A percentile compares a stretch with the other conserved stretches of the same genome.
phyloP scores from a whole-genome alignment of 2,113 vertebrate genomes.

The Cavia aperea region DNA sequence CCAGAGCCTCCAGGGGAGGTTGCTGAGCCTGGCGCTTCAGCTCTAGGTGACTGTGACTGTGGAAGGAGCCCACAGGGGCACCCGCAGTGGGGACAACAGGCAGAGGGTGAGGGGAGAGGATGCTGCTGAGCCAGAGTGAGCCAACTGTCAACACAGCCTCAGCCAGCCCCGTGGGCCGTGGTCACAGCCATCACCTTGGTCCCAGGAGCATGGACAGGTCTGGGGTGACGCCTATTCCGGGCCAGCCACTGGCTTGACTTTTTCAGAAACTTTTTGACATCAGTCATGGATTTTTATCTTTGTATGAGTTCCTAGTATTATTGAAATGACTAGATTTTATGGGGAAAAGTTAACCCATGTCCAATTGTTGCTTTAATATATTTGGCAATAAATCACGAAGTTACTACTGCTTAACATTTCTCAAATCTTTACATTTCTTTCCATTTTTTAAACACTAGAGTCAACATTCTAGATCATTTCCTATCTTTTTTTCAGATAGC shows the following conservation, averaged over 20 bases:
- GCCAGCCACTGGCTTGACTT: neutral
- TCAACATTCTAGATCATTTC: neutral
- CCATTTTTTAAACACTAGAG: neutral
- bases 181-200: neutral
- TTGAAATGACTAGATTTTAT: neutral
- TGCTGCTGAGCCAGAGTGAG: neutral
- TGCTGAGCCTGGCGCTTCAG: neutral
- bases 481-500: neutral
- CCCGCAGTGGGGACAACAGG: neutral
- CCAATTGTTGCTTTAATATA: neutral
- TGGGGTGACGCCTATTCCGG: neutral
- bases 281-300: neutral
- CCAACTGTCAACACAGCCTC: neutral
- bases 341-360: neutral
- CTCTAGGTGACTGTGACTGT: neutral
- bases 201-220: neutral
- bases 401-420: neutral
- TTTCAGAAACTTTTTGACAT: neutral
- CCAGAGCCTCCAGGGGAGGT: neutral
- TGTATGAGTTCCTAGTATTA: neutral
- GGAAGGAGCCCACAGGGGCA: neutral
- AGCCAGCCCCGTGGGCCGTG: accelerated
- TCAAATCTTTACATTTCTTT: neutral
- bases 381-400: neutral
- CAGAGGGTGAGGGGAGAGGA: neutral